Conservation (phyloP, 1,140 invertebrate species). For the Notospermus geniculatus region DNA sequence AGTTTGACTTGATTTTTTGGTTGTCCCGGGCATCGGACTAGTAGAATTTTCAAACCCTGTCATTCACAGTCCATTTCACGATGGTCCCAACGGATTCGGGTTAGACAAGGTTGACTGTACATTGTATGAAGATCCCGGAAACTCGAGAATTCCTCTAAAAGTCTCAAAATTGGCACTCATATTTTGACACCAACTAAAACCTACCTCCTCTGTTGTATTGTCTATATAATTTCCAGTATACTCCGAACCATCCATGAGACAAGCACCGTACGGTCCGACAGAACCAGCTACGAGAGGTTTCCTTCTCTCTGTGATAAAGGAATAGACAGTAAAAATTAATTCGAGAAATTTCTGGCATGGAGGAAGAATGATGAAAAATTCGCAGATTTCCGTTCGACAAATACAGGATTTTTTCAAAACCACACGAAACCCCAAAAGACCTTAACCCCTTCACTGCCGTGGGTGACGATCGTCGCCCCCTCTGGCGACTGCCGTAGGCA, state of each 20-base stretch:
- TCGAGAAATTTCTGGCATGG: conserved; percentile 11
- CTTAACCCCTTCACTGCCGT: too few relatives aligned
- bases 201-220: conserved; percentile 62
- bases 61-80: too few relatives aligned
- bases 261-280: conserved; percentile 87
- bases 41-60: too few relatives aligned
- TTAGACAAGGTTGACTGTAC: too few relatives aligned
- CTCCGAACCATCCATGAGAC: conserved; percentile 82
- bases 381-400: conserved; percentile 22
- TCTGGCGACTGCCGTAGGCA: too few relatives aligned
- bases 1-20: too few relatives aligned
- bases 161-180: too few relatives aligned
- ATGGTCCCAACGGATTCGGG: too few relatives aligned
- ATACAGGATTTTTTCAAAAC: conserved; percentile 12
- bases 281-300: conserved; percentile 66
- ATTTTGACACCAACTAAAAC: conserved; percentile 2
- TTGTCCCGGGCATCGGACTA: too few relatives aligned
- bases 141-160: too few relatives aligned
- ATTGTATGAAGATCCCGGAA: too few relatives aligned
- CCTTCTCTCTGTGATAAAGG: conserved; percentile 10
- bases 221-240: conserved; percentile 82
- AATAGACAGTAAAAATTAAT: conserved; percentile 11
- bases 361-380: conserved; percentile 18
- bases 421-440: conserved; percentile 1
- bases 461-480: too few relatives aligned